Percentiles rank a stretch among this genome's conserved stretches.
These are phyloP conservation scores for Dolichotis patagonum DNA, from an alignment of 2,113 vertebrate genomes.

Conservation along the genomic window DNA sequence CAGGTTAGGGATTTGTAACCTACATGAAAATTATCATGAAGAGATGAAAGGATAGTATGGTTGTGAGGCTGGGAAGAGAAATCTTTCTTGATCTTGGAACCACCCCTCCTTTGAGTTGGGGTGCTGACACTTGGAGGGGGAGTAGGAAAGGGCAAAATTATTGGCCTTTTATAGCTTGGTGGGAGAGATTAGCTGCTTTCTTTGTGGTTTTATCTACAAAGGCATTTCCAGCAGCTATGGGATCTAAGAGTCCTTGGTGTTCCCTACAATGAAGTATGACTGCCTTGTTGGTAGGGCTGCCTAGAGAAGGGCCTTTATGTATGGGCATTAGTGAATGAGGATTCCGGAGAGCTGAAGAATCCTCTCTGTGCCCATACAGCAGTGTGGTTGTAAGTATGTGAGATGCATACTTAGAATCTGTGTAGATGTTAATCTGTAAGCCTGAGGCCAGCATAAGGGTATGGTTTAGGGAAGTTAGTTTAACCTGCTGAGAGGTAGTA, in stretches of 20 bases:
- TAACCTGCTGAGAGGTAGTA: background rate
- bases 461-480: background rate
- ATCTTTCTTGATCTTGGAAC: background rate
- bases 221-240: background rate
- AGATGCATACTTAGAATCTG: background rate
- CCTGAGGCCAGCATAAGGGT: background rate
- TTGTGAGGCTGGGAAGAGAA: background rate
- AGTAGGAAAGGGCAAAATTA: background rate
- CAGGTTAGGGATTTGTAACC: background rate
- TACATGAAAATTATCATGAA: background rate
- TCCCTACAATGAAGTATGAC: background rate
- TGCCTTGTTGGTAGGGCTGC: background rate
- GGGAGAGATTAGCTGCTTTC: background rate
- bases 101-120: background rate
- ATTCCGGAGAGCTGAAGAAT: background rate
- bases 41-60: background rate
- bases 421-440: no score
- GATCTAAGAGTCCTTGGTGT: background rate
- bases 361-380: background rate
- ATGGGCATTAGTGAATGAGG: background rate
- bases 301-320: background rate
- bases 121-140: background rate
- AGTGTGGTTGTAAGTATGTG: background rate
- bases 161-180: background rate
- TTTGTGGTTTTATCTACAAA: background rate